Conservation (phyloP, 1,140 invertebrate genomes). For the Drosophila tristis region DNA sequence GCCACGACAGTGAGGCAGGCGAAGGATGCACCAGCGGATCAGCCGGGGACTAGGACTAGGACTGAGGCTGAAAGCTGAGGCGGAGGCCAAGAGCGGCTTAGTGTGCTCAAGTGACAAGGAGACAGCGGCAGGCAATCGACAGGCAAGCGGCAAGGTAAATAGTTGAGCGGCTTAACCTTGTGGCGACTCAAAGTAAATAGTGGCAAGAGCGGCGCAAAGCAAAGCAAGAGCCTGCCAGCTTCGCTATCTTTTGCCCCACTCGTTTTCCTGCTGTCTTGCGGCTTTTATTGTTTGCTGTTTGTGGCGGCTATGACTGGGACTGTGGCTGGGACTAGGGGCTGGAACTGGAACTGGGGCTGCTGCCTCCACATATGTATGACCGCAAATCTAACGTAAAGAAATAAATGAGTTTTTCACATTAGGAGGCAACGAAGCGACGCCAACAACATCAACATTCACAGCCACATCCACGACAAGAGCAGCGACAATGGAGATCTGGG, state of each 20-base stretch:
- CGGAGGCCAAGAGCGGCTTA: constrained; percentile 49
- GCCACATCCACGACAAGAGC: constrained; percentile 15
- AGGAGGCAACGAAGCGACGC: constrained; percentile 78
- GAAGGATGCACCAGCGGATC: constrained; percentile 6
- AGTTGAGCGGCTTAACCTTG: constrained; percentile 72
- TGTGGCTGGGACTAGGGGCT: too few species aligned
- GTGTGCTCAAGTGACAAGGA: constrained; percentile 60
- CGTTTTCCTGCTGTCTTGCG: constrained; percentile 9
- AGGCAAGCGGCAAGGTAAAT: constrained; percentile 54
- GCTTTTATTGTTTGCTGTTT: constrained; percentile 52
- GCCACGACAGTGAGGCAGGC: constrained; percentile 12
- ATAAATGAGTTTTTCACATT: constrained; percentile 82
- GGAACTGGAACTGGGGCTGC: not conserved
- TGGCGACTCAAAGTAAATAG: constrained; percentile 68
- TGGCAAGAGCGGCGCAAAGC: constrained; percentile 16
- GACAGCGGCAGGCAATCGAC: not conserved
- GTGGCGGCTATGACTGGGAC: constrained; percentile 27
- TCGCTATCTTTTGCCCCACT: constrained; percentile 2
- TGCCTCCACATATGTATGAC: constrained; percentile 65
- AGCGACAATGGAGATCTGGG: constrained; percentile 51
- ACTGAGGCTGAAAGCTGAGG: not conserved
- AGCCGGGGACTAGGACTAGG: not conserved
- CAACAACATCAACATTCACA: constrained; percentile 43
- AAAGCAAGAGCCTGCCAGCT: constrained; percentile 23
- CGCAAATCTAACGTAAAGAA: constrained; percentile 80